Evolutionary conservation across 2,888 invertebrate species (phyloP).

Genomic region (Rhodophaea formosa): DNA sequence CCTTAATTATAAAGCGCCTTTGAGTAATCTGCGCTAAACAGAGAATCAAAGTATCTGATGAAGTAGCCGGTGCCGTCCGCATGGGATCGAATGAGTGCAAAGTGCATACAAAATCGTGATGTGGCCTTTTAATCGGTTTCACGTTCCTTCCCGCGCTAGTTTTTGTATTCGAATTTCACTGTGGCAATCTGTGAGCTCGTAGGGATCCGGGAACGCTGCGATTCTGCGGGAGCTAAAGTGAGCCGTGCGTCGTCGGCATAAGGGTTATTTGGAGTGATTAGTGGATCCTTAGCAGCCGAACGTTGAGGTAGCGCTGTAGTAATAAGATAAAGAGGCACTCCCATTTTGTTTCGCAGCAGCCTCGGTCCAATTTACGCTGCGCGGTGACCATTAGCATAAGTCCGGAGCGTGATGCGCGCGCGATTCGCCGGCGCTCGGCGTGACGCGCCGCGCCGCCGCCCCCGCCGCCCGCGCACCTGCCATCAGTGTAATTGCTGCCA

Average conservation of each 20-base stretch:
- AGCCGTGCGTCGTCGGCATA: conserved; percentile 49
- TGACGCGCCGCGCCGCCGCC: conserved; percentile 45
- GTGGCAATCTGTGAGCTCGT: conserved; percentile 68
- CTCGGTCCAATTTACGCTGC: conserved; percentile 78
- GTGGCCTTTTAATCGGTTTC: conserved; percentile 80
- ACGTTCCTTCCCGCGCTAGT: conserved; percentile 76
- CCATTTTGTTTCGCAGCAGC: conserved; percentile 74
- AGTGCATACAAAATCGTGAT: conserved; percentile 81
- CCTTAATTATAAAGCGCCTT: conserved; percentile 70
- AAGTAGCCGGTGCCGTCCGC: conserved; percentile 57
- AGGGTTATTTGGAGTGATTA: conserved; percentile 45
- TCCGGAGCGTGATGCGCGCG: conserved; percentile 74
- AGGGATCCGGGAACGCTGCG: conserved; percentile 47
- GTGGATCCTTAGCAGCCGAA: conserved; percentile 36
- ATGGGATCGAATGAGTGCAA: conserved; percentile 75
- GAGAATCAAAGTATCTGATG: conserved; percentile 64
- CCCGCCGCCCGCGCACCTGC: conserved; percentile 35
- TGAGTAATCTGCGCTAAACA: conserved; percentile 65
- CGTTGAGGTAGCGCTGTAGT: conserved; percentile 53
- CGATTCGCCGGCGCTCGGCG: conserved; percentile 63
- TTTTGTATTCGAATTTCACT: conserved; percentile 78
- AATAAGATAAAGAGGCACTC: conserved; percentile 78
- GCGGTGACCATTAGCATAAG: conserved; percentile 78
- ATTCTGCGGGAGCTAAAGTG: conserved; percentile 44
- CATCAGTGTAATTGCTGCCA: conserved; percentile 66